Evolutionary conservation across 2,888 invertebrate genomes (phyloP), one percentile per base, ranked within the genome.

Genomic region (Synanthedon tipuliformis): DNA sequence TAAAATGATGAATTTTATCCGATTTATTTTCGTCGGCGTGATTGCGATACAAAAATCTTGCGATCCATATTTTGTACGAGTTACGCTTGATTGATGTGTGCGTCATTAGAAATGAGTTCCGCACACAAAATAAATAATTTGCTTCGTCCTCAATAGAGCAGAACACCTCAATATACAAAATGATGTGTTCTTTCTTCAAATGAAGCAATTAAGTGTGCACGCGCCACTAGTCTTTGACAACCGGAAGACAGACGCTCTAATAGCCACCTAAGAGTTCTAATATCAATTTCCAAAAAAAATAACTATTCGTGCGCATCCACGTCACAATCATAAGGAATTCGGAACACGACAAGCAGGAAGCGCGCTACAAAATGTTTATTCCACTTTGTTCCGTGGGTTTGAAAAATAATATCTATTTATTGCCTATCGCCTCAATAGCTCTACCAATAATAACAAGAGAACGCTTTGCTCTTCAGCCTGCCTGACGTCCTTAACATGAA

Each of bases 221-320:
- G 83, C 83, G 81, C 76, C 82, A 76, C 73, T 76, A 73, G 60
- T 59, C 70, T 68, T 65, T 61, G 59, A 62, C 60, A 58, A 76
- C 81, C 80, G 84, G 84, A 85, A 80, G 85, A 81, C 85, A 83
- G 74, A 75, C 81, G 81, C 70, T 81, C 76, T 84, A 86, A 85
- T 86, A 73, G 74, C 71, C 74, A 66, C 75, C 80, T 80, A 73
- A 84, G 84, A 81, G 76, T 74, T 78, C 78, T 78, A 82, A 85
- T 86, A 86, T 86, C 86, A 86, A 86, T 87, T 87, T 86, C 84
- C 71, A 69, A 72, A 71, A 34, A 34, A 34, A 34, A 73, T 76
- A 67, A 70, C 71, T 50, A 68, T 71, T 78, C 75, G 71, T 77
- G 80, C 81, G 80, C 66, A 63, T 71, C 74, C 65, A 71, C 76